Evolutionary conservation across 1,140 invertebrate species (phyloP), one percentile per base, ranked within the genome.

Genomic region (Neodiprion virginianus): DNA sequence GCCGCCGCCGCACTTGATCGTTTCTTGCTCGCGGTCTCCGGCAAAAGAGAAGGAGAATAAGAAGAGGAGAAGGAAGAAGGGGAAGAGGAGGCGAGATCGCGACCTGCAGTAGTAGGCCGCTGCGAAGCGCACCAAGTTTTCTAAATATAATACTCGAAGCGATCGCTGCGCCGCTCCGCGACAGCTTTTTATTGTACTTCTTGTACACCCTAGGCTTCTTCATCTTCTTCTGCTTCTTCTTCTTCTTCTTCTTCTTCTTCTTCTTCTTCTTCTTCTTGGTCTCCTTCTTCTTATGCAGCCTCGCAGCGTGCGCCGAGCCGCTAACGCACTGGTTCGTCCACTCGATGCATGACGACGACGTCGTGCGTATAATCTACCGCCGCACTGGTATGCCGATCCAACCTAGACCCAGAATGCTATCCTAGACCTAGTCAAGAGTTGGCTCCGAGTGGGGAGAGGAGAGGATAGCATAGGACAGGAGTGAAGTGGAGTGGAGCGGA

Each of bases 401-500:
- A 87, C 87, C 87, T 87, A 87, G 87, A 88, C 86, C 87, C 79
- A 87, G 79, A 86, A 81, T 77, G 81, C 80, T 84, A 83, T 84
- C 85, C 85, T 86, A 87, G 86, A 87, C 82, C 80, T 79, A 61
- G 53, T 61, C 53, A 61, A 61, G 53, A 61, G 53, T 61, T 61
- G 53, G 53, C 53, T 61, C 11, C 53, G 53, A 61, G 8, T 4
- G 8, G 7, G 48, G 61, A 47, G 48, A 23, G 72, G 75, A 74
- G 73, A 73, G 69, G 72, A 17, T 47, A 12, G 28, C n/a, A 69
- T 70, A 69, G 1, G 72, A 69, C 68, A 69, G 1, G 72, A 47
- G 49, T 23, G 69, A 69, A 68, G 28, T 40, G 75, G 68, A 72
- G 17, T 67, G 72, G 69, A 67, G 11, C 70, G 72, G 53, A 4